Evolutionary conservation across 2,888 invertebrate genomes (phyloP), one percentile per base, ranked within the genome.

Genomic region (Leptopilina myrica): DNA sequence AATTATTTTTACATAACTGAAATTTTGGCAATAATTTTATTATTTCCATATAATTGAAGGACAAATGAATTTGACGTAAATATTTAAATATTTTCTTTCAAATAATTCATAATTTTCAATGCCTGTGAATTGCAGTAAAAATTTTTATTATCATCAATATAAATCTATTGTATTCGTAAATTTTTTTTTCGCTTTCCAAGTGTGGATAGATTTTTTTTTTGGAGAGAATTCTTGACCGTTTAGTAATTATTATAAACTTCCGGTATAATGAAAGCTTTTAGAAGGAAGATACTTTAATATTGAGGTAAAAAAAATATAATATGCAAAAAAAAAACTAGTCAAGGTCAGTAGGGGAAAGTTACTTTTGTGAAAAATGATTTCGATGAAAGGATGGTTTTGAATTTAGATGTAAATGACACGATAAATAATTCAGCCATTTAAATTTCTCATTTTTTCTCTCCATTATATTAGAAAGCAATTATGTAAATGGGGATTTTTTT

Each of bases 381-480:
- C 26, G 7, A 69, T 69, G 69, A 69, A 49, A 26, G 69, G 14
- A 64, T 64, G 40, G 11, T 20, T 14, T 64, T 64, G 64, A 64
- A 64, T 64, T 40, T 64, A 12, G 26, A 64, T 64, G 64, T 33
- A 33, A 33, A 11, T 64, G 49, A 53, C 26, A 20, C 49, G 33
- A 26, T 33, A 14, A 73, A 73, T 56, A 9, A 73, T 53, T 73
- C 7, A 73, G n/a, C 33, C n/a, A 73, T 56, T 33, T n/a, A 33
- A 56, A 53, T 49, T 69, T 59, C 59, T 15, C n/a, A 15, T 15
- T 59, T 62, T 62, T 62, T 20, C 20, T 62, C n/a, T 7, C 33
- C 5, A 33, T 33, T 15, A 62, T 20, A 62, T 62, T 62, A 62
- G 62, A 62, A 62, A 62, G 62, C 62, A 62, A 62, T 62, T 62